Evolutionary conservation across 2,113 vertebrate species (phyloP).

Genomic region (Leptocoma aspasia): DNA sequence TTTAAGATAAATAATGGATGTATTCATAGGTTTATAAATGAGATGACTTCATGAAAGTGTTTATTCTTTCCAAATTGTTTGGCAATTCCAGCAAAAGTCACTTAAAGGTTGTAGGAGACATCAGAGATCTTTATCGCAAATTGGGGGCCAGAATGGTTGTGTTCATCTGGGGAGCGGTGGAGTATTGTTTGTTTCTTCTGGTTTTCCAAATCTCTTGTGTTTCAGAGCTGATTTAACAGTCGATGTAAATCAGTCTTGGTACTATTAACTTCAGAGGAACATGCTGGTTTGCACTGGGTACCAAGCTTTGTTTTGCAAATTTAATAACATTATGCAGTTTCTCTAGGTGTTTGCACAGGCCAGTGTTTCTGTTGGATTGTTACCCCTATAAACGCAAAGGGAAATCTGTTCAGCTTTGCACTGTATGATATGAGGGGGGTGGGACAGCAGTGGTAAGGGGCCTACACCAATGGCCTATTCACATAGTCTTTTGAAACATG

Average conservation of each 20-base stretch:
- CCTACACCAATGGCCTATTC: neutral
- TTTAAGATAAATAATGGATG: neutral
- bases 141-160: neutral
- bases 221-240: neutral
- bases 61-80: neutral
- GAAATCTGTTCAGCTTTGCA: neutral
- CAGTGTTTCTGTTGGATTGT: neutral
- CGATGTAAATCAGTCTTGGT: neutral
- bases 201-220: neutral
- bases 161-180: neutral
- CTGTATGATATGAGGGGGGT: neutral
- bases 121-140: neutral
- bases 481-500: neutral
- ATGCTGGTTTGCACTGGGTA: neutral
- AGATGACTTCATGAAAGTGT: neutral
- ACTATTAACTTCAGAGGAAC: neutral
- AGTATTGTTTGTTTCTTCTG: neutral
- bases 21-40: neutral
- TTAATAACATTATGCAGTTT: neutral
- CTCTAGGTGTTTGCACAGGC: neutral
- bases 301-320: neutral
- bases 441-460: neutral
- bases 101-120: neutral
- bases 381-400: neutral
- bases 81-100: neutral